Evolutionary conservation across 92 coral and sea anemone species (phyloP).

Genomic region (Epizoanthus illoricatus): DNA sequence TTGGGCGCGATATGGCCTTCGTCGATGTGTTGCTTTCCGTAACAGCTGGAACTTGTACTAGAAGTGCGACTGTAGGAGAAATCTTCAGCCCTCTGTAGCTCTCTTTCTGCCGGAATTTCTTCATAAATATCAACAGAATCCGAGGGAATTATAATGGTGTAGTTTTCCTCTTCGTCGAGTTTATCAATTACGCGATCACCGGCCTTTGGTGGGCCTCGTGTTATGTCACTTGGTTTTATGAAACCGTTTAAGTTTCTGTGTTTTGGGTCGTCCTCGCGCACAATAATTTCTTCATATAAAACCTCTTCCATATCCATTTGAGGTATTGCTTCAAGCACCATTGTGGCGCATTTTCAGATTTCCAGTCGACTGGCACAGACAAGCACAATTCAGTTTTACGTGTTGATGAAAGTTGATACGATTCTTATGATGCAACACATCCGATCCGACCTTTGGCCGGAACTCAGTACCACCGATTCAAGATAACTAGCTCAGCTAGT

Average conservation of each 20-base stretch:
- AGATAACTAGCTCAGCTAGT: too few species aligned
- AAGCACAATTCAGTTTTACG: conserved; percentile 34
- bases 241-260: conserved; percentile 20
- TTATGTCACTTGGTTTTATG: conserved; percentile 9
- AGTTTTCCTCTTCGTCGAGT: conserved; percentile 27
- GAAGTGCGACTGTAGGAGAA: conserved; percentile 53
- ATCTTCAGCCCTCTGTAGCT: conserved; percentile 28
- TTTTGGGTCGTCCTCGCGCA: conserved; percentile 31
- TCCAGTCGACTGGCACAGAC: conserved; percentile 52
- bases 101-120: conserved; percentile 77
- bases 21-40: conserved; percentile 20
- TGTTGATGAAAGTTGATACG: too few species aligned
- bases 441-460: too few species aligned
- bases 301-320: conserved; percentile 47
- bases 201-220: conserved; percentile 18
- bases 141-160: conserved; percentile 23
- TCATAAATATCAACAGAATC: conserved; percentile 83
- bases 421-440: too few species aligned
- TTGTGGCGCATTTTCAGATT: conserved; percentile 38
- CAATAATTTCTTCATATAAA: conserved; percentile 56
- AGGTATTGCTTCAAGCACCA: conserved; percentile 36
- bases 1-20: conserved; percentile 1
- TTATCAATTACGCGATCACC: conserved; percentile 27
- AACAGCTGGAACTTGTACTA: conserved; percentile 51
- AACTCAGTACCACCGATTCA: too few species aligned